These are phyloP conservation scores for Eubucco bourcierii DNA, from an alignment of 2,113 vertebrate species.

Conservation along the genomic window DNA sequence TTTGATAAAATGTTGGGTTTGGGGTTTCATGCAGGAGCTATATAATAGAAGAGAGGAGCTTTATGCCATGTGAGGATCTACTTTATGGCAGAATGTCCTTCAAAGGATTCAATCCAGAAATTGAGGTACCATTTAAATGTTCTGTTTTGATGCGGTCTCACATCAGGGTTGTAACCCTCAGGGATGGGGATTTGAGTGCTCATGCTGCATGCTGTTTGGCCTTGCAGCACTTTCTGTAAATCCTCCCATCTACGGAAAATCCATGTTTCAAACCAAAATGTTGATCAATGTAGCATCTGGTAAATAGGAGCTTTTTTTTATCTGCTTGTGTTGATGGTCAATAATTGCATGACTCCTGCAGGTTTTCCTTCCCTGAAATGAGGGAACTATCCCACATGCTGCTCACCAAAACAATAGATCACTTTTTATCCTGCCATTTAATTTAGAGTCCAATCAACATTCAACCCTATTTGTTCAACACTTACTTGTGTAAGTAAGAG, in stretches of 20 bases:
- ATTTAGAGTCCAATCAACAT: not conserved
- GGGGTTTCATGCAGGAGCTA: slow-evolving; percentile 77
- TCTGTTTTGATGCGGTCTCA: not conserved
- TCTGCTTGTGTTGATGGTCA: not conserved
- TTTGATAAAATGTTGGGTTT: slow-evolving; percentile 47
- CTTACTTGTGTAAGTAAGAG: not conserved
- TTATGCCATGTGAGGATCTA: slow-evolving; percentile 88
- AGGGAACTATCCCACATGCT: not conserved
- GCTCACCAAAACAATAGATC: not conserved
- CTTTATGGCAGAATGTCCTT: slow-evolving; percentile 93
- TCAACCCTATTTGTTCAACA: not conserved
- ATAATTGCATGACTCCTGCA: not conserved
- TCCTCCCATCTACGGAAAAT: not conserved
- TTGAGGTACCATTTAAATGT: slow-evolving; percentile 82
- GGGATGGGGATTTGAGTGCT: not conserved
- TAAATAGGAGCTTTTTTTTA: not conserved
- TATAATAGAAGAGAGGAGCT: slow-evolving; percentile 92
- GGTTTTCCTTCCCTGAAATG: not conserved
- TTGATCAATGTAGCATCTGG: not conserved
- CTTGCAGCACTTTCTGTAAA: not conserved
- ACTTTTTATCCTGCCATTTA: not conserved
- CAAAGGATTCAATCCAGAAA: slow-evolving; percentile 93
- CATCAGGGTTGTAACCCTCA: not conserved
- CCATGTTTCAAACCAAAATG: not conserved
- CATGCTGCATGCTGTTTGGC: not conserved